These are phyloP conservation scores for Aplochiton taeniatus DNA, from an alignment of 2,797 vertebrate genomes.

Conservation along the genomic window DNA sequence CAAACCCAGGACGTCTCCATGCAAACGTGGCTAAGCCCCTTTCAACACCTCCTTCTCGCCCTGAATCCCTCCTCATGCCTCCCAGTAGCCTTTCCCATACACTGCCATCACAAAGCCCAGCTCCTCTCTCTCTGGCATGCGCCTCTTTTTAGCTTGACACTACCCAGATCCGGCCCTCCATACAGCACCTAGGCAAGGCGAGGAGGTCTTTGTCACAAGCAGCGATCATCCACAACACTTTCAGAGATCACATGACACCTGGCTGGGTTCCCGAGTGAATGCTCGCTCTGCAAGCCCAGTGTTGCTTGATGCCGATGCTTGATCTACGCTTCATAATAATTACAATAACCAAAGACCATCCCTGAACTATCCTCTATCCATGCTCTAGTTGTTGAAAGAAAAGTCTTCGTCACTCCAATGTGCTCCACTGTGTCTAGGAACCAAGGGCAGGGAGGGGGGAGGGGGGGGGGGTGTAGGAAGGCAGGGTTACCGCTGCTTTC, in stretches of 20 bases:
- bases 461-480: too few relatives aligned
- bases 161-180: too few relatives aligned
- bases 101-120: not conserved
- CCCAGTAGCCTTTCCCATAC: too few relatives aligned
- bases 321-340: not conserved
- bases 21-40: not conserved
- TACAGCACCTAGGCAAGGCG: not conserved
- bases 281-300: not conserved
- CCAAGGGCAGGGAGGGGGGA: too few relatives aligned
- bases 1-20: not conserved
- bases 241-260: not conserved
- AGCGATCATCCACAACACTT: not conserved
- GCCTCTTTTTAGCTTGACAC: not conserved
- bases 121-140: not conserved
- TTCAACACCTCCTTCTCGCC: not conserved
- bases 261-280: constrained; percentile 1
- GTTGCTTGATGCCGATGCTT: not conserved
- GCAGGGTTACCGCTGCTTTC: too few relatives aligned
- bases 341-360: too few relatives aligned
- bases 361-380: too few relatives aligned
- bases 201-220: not conserved
- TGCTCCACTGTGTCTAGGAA: too few relatives aligned
- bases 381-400: too few relatives aligned
- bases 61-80: not conserved
- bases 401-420: too few relatives aligned